These are phyloP conservation scores for Allolobophora icterica DNA, from an alignment of 2,888 invertebrate genomes.

Conservation along the genomic window DNA sequence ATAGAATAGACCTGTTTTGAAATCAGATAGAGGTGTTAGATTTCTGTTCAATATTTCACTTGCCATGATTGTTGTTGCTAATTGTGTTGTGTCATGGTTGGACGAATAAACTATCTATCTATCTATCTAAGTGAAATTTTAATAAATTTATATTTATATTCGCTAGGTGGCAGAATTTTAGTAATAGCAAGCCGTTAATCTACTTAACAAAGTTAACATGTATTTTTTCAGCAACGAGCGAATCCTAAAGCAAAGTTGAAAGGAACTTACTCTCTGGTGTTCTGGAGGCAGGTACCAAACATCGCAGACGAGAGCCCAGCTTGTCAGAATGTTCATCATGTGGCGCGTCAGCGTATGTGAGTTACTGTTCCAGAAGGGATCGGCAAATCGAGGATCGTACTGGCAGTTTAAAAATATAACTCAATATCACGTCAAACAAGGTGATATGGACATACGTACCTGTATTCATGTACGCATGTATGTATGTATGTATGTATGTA, in stretches of 20 bases:
- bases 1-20: too few relatives aligned
- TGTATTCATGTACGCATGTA: neutral
- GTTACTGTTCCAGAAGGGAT: constrained; percentile 98
- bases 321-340: constrained; percentile 90
- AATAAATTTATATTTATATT: too few relatives aligned
- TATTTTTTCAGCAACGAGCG: neutral
- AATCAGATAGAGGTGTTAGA: too few relatives aligned
- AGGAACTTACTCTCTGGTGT: constrained; percentile 68
- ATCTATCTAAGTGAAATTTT: too few relatives aligned
- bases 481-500: too few relatives aligned
- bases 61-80: too few relatives aligned
- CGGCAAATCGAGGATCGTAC: constrained; percentile 96
- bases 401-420: constrained; percentile 66
- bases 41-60: too few relatives aligned
- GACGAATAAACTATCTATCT: too few relatives aligned
- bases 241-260: neutral
- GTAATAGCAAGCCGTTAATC: neutral
- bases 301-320: constrained; percentile 99
- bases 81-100: too few relatives aligned
- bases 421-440: neutral
- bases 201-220: neutral
- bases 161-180: neutral
- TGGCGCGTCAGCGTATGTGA: constrained; percentile 80
- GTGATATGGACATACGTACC: neutral
- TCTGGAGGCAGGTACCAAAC: constrained; percentile 98